These are phyloP conservation scores for Choloepus hoffmanni DNA, from an alignment of 2,113 vertebrate genomes.

Conservation along the genomic window DNA sequence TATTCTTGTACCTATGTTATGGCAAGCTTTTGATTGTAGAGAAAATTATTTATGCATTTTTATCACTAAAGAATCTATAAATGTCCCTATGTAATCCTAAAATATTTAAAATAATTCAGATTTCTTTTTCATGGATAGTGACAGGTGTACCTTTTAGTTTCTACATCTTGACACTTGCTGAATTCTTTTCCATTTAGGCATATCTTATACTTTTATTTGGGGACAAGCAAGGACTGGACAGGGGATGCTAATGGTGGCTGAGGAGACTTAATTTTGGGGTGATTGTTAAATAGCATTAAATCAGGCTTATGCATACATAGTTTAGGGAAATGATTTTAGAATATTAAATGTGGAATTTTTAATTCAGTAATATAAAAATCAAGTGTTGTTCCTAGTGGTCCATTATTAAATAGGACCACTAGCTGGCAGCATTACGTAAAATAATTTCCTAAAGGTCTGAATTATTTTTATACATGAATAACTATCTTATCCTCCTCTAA, in stretches of 20 bases:
- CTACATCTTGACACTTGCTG: not conserved
- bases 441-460: conserved; percentile 70
- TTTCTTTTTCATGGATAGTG: not conserved
- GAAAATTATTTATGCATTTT: conserved; percentile 56
- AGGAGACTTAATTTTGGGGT: not conserved
- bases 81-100: conserved; percentile 8
- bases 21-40: conserved; percentile 25
- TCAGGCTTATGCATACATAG: not conserved
- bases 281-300: conserved; percentile 1
- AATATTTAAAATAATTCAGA: conserved; percentile 21
- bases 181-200: conserved; percentile 8
- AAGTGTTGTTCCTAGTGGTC: conserved; percentile 62
- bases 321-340: not conserved
- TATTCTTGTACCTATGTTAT: not conserved
- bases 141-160: conserved; percentile 15
- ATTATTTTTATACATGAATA: not conserved
- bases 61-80: conserved; percentile 47
- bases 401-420: conserved; percentile 84
- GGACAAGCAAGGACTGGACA: not conserved
- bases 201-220: not conserved
- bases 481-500: not conserved
- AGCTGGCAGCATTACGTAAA: conserved; percentile 89
- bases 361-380: conserved; percentile 48
- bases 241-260: not conserved
- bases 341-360: conserved; percentile 40